phyloP scores from a whole-genome alignment of 2,797 vertebrate species.

The Argentina silus region DNA sequence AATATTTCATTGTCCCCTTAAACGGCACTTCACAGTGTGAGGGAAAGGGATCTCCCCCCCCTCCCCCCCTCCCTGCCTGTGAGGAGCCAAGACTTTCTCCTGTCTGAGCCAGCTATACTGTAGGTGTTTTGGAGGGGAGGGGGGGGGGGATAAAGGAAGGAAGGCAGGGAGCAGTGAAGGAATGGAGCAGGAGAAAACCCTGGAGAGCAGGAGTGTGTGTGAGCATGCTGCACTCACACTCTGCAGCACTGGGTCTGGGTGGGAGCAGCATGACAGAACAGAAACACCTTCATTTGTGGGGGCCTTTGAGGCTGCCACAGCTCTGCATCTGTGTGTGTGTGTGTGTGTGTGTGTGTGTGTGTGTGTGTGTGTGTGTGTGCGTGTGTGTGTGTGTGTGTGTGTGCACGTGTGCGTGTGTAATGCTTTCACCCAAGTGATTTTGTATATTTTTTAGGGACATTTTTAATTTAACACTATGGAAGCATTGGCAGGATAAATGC shows the following conservation, averaged over 20 bases:
- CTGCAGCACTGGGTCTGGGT: neutral
- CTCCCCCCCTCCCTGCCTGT: neutral
- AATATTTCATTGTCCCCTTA: slow-evolving; percentile 51
- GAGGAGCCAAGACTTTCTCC: neutral
- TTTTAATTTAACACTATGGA: neutral
- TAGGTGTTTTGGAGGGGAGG: neutral
- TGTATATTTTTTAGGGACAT: too few relatives aligned
- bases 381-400: neutral
- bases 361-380: slow-evolving; percentile 6
- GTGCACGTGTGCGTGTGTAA: neutral
- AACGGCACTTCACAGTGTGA: slow-evolving; percentile 37
- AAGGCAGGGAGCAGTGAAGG: neutral
- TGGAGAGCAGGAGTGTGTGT: neutral
- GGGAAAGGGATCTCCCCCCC: slow-evolving; percentile 23
- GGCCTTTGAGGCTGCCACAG: neutral
- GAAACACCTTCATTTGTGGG: neutral
- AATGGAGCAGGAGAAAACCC: neutral
- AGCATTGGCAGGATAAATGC: neutral
- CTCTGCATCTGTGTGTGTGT: neutral
- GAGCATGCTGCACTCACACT: neutral
- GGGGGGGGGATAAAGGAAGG: neutral
- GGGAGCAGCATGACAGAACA: neutral
- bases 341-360: slow-evolving; percentile 3
- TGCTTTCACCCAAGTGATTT: neutral
- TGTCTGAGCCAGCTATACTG: too few relatives aligned